Base-by-base conservation (phyloP, 2,113 vertebrate genomes). In the Centropus unirufus region DNA sequence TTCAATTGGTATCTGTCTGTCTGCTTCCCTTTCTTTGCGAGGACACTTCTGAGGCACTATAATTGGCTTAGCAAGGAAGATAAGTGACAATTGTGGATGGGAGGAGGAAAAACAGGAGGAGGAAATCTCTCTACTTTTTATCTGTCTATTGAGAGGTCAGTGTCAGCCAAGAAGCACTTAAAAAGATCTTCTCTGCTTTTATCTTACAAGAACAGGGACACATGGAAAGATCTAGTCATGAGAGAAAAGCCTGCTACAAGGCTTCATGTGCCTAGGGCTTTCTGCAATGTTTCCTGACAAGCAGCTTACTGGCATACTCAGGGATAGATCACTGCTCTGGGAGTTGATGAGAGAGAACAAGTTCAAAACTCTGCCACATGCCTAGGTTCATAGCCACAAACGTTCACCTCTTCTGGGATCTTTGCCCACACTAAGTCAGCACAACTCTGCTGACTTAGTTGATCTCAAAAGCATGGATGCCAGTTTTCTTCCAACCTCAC, bases 1-100 rank as follows among this genome's bases (percentile, higher is more conserved):
- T 95, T 97, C 81, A 96, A 46, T 91, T 93, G 85, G 69, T 95
- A 61, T 96, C 91, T 96, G 91, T 22, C 79, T 92, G 78, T 46
- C 67, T 94, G 75, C 87, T 84, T 51, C 69, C 40, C 73, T 97
- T 97, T 95, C 90, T 83, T 85, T 11, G 0, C 16, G 11, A 24
- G 40, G 61, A 42, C 74, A 83, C 85, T 94, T 96, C 69, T 95
- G 85, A 96, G 46, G 89, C 82, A 91, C 87, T 90, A 73, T 83
- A 88, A 93, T 83, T 95, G 92, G 81, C 51, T 96, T 76, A 90
- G 66, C 39, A 20, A 2, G 57, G 75, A 73, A 95, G 87, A 95
- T 90, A 83, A 83, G 82, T 84, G 69, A 94, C 64, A 93, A 66
- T 42, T 85, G 90, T 94, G 79, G 67, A 80, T 70, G 14, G 59